phyloP scores from a whole-genome alignment of 1,140 invertebrate genomes.

The Rhyacophila brunnea region DNA sequence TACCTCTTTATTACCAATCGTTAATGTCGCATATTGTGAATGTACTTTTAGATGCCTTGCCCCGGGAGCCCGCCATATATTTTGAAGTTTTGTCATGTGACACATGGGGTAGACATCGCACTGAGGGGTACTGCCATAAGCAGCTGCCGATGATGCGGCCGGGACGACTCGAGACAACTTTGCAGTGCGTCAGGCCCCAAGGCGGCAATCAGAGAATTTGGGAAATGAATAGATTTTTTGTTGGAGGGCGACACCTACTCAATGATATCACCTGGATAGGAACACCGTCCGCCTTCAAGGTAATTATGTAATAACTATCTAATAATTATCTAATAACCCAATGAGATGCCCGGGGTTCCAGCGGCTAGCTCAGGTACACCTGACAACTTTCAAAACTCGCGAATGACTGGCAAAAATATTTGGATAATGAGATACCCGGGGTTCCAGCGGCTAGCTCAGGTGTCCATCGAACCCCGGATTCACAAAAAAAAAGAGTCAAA shows the following conservation, averaged over 20 bases:
- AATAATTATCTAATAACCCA: too few relatives aligned
- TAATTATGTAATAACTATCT: slow-evolving; percentile 1
- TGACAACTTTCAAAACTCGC: too few relatives aligned
- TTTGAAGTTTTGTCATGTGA: slow-evolving; percentile 49
- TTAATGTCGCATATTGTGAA: too few relatives aligned
- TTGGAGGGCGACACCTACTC: slow-evolving; percentile 48
- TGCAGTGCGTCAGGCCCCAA: slow-evolving; percentile 42
- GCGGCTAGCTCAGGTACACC: too few relatives aligned
- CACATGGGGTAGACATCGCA: slow-evolving; percentile 46
- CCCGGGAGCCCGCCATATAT: slow-evolving; percentile 37
- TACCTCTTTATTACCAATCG: too few relatives aligned
- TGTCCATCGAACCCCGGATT: too few relatives aligned
- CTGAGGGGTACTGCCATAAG: slow-evolving; percentile 46
- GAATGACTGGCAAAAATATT: too few relatives aligned
- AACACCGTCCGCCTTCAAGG: slow-evolving; percentile 6
- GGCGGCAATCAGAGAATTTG: slow-evolving; percentile 40
- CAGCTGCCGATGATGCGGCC: slow-evolving; percentile 37
- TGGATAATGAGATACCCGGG: too few relatives aligned
- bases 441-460: too few relatives aligned
- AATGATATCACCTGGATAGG: slow-evolving; percentile 41
- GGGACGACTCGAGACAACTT: slow-evolving; percentile 33
- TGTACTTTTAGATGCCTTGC: slow-evolving; percentile 1
- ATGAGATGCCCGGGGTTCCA: too few relatives aligned
- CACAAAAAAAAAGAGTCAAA: too few relatives aligned
- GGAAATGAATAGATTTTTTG: slow-evolving; percentile 46